These are phyloP conservation scores for Netelia inedita DNA, from an alignment of 2,888 invertebrate species.

Conservation along the genomic window DNA sequence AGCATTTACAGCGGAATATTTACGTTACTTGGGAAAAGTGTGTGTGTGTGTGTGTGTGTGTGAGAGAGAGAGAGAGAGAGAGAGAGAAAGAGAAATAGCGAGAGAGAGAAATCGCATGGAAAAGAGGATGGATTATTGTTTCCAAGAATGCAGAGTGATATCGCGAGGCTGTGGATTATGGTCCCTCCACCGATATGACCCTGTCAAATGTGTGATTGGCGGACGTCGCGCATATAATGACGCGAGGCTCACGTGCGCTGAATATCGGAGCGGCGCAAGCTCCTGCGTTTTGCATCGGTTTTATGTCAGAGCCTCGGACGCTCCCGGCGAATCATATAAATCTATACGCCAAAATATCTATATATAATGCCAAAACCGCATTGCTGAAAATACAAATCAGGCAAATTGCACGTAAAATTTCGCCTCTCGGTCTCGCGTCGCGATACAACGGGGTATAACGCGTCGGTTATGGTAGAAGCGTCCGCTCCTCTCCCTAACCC, in stretches of 20 bases:
- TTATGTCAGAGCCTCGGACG: background rate
- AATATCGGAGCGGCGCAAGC: background rate
- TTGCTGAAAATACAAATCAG: conserved; percentile 75
- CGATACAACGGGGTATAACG: background rate
- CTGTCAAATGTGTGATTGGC: conserved; percentile 64
- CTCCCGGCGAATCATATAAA: background rate
- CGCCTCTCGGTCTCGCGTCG: conserved; percentile 58
- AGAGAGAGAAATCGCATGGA: conserved; percentile 11
- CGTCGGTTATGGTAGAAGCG: background rate
- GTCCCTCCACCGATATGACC: conserved; percentile 51
- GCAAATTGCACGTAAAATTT: conserved; percentile 80
- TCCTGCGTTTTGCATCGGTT: conserved; percentile 6
- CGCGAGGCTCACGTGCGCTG: conserved; percentile 16
- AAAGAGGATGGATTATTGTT: conserved; percentile 56
- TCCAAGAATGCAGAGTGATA: conserved; percentile 39
- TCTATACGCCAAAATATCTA: background rate
- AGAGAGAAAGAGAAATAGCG: conserved; percentile 3
- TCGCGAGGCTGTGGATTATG: conserved; percentile 25
- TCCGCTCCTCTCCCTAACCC: too few species aligned
- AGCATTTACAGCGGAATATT: conserved; percentile 35
- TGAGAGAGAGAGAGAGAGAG: conserved; percentile 13
- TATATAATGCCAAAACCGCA: background rate
- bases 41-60: too few species aligned
- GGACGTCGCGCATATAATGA: conserved; percentile 38
- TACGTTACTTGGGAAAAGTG: conserved; percentile 8